Base-by-base conservation (phyloP, 2,797 vertebrate species). In the Tarsius wallacei region DNA sequence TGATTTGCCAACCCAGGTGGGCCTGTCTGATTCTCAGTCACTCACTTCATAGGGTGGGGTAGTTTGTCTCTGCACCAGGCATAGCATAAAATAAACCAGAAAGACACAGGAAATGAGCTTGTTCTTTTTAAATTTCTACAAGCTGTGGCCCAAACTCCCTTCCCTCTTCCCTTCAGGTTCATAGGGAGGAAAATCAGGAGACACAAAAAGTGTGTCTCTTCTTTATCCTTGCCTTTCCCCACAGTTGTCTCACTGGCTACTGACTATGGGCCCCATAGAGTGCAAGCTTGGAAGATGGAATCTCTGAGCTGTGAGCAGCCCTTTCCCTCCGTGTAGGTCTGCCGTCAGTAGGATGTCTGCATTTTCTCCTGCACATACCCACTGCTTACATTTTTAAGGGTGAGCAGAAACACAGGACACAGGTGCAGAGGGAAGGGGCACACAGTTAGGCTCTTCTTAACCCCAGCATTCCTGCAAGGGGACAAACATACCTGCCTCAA, bases 201-300 rank as follows among this genome's bases (percentile, higher is more conserved):
- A 16, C 6, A 16, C 3, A 19, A 0, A 0, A 24, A 42, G 13
- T 12, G 33, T 1, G 7, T 28, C n/a, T 31, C 22, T 14, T 76
- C 22, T 31, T 47, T 3, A 0, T 14, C 5, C 8, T 17, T 3
- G n/a, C 10, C 21, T 64, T 33, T 11, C 12, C 31, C 22, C 21
- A 28, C 2, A 7, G 16, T 2, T 7, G 11, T 33, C 76, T 82
- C 66, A 0, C 14, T 8, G 7, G 68, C 16, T 42, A 3, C 28
- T 17, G 36, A 10, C 21, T 5, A 12, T 19, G 15, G 47, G 19
- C 1, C 1, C 26, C 16, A 17, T 2, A 1, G 5, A 12, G 17
- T 19, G 26, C 31, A 33, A 42, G n/a, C 36, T 24, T 6, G 22
- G 36, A 61, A 19, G 22, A 24, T 0, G n/a, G 36, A 31, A 15